phyloP scores from a whole-genome alignment of 2,888 invertebrate genomes.

The Malthinus flaveolus region DNA sequence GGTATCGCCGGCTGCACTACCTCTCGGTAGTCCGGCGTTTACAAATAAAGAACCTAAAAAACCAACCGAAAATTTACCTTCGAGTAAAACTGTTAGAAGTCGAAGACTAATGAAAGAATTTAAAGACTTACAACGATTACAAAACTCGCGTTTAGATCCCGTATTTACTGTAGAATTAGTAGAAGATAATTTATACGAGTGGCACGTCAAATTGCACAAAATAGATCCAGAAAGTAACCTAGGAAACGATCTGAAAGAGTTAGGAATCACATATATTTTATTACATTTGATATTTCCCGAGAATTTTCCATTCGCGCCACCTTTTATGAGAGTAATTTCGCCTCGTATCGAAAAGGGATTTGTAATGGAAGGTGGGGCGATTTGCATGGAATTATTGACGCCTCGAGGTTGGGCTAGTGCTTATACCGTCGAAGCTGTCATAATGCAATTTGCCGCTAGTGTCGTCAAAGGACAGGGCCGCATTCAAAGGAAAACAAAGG shows the following conservation, averaged over 20 bases:
- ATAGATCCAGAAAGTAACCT: constrained; percentile 84
- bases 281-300: constrained; percentile 83
- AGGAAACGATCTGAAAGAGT: constrained; percentile 78
- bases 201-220: constrained; percentile 81
- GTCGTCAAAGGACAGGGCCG: constrained; percentile 87
- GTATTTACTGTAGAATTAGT: constrained; percentile 83
- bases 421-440: constrained; percentile 83
- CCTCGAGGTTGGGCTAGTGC: constrained; percentile 88
- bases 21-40: constrained; percentile 58
- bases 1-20: constrained; percentile 51
- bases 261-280: constrained; percentile 73
- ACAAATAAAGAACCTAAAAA: constrained; percentile 44
- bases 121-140: constrained; percentile 75
- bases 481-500: constrained; percentile 76
- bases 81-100: constrained; percentile 69
- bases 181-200: constrained; percentile 85
- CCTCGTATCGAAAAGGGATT: constrained; percentile 73
- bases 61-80: constrained; percentile 51
- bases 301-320: constrained; percentile 87
- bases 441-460: constrained; percentile 88
- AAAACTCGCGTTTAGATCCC: constrained; percentile 70
- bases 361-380: constrained; percentile 89
- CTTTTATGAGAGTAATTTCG: constrained; percentile 71
- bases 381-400: constrained; percentile 86
- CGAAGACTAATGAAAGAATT: constrained; percentile 85